phyloP scores from a whole-genome alignment of 2,797 vertebrate species.

The Heliangelus exortis region DNA sequence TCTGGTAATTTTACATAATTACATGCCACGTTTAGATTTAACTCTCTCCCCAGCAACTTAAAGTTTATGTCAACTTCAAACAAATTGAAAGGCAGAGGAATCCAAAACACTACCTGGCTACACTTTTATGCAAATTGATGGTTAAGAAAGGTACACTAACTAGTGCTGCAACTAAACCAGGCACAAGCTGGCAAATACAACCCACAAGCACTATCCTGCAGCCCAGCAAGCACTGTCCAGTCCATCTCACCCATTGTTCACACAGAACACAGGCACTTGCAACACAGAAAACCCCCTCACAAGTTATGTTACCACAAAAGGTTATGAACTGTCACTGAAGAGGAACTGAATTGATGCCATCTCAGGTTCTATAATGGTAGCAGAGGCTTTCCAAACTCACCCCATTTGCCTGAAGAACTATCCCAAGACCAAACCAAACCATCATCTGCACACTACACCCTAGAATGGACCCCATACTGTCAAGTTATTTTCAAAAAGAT shows the following conservation, averaged over 20 bases:
- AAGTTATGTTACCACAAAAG: background rate
- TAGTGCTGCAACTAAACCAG: too few relatives aligned
- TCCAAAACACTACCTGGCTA: background rate
- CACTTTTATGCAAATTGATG: background rate
- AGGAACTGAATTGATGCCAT: background rate
- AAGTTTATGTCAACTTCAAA: background rate
- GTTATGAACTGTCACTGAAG: accelerated
- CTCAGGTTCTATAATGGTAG: background rate
- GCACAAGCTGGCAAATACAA: accelerated
- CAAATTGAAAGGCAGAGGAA: background rate
- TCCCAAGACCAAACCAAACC: background rate
- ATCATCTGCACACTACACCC: background rate
- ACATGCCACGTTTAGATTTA: background rate
- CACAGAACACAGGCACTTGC: accelerated
- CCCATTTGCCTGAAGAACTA: background rate
- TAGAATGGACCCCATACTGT: background rate
- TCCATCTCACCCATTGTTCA: background rate
- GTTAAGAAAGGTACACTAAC: background rate
- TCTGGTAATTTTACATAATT: background rate
- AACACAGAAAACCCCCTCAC: background rate
- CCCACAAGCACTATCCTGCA: background rate
- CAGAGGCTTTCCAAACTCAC: background rate
- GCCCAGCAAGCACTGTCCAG: accelerated
- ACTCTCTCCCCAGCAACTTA: background rate
- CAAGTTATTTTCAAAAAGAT: background rate